phyloP scores from a whole-genome alignment of 2,888 invertebrate genomes.

The Rhopalosiphum nymphaeae region DNA sequence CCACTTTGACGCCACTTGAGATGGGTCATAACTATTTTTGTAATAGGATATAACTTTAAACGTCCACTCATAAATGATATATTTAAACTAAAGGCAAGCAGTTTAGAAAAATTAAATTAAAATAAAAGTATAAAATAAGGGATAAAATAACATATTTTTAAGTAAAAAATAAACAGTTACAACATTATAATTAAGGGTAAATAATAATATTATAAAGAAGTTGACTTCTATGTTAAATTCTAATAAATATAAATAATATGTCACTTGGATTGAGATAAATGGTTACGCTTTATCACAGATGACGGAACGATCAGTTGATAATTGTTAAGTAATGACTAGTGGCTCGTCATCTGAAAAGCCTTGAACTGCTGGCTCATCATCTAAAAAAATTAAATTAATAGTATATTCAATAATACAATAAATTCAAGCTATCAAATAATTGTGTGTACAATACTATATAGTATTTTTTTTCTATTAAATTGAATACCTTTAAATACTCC shows the following conservation, averaged over 20 bases:
- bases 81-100: neutral
- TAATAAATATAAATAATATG: constrained; percentile 60
- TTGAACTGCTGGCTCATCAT: constrained; percentile 87
- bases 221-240: constrained; percentile 27
- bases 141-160: constrained; percentile 15
- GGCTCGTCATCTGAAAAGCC: constrained; percentile 96
- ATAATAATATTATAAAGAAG: constrained; percentile 53
- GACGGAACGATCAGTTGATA: constrained; percentile 47
- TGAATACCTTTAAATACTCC: constrained; percentile 61
- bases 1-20: neutral
- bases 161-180: constrained; percentile 41
- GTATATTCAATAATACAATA: neutral
- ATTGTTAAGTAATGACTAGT: constrained; percentile 84
- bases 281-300: constrained; percentile 60
- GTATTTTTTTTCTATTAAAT: neutral
- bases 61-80: neutral
- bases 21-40: neutral
- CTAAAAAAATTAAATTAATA: constrained; percentile 74
- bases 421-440: neutral
- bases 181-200: constrained; percentile 26
- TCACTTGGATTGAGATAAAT: constrained; percentile 63
- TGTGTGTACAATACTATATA: neutral
- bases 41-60: neutral
- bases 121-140: constrained; percentile 10
- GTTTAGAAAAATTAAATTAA: constrained; percentile 8